Conservation (phyloP, 2,888 invertebrate genomes). For the Rhingia rostrata region DNA sequence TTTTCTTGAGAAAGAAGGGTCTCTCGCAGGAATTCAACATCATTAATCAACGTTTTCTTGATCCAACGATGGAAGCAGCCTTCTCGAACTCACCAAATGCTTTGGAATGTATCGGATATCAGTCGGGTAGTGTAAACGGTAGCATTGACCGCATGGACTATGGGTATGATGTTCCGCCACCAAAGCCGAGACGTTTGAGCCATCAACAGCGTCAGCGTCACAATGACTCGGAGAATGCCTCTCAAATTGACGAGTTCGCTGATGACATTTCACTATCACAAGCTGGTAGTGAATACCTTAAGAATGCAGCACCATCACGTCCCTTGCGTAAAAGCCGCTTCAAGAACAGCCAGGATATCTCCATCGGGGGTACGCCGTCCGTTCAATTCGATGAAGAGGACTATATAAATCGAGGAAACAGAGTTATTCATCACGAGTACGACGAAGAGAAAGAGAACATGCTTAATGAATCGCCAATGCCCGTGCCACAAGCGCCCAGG, state of each 20-base stretch:
- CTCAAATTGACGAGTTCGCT: conserved; percentile 79
- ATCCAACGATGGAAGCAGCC: conserved; percentile 91
- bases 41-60: conserved; percentile 90
- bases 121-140: conserved; percentile 69
- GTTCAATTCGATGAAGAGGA: conserved; percentile 82
- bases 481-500: conserved; percentile 82
- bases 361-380: conserved; percentile 79
- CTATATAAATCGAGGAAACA: conserved; percentile 78
- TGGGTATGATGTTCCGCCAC: conserved; percentile 82
- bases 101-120: conserved; percentile 85
- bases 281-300: conserved; percentile 80
- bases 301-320: conserved; percentile 82
- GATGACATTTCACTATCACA: conserved; percentile 82
- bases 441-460: conserved; percentile 76
- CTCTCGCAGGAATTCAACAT: conserved; percentile 91
- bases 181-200: conserved; percentile 80
- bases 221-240: conserved; percentile 78
- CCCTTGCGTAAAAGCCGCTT: conserved; percentile 84
- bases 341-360: conserved; percentile 82
- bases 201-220: conserved; percentile 78
- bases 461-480: conserved; percentile 73
- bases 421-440: conserved; percentile 68
- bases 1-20: conserved; percentile 91
- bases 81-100: conserved; percentile 87
- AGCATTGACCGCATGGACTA: conserved; percentile 77